A percentile compares a stretch with the other conserved stretches of the same genome.
These are phyloP conservation scores for Rugalucina vietnamica DNA, from an alignment of 2,888 invertebrate genomes.

Conservation along the genomic window DNA sequence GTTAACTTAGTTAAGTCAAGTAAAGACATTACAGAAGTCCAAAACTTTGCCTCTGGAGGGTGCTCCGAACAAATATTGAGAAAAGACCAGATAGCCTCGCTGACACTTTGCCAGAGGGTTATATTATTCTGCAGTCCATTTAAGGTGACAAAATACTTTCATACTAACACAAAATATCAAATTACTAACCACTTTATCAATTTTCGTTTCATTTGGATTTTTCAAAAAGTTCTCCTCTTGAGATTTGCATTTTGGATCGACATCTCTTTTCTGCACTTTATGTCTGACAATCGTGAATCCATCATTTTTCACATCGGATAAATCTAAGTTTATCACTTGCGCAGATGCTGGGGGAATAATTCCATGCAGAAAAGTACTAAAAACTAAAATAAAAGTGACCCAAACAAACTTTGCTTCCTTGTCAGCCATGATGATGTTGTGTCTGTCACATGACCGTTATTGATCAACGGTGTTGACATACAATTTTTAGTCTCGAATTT, in stretches of 20 bases:
- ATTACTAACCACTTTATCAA: conserved; percentile 27
- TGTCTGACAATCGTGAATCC: background rate
- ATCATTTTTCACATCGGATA: background rate
- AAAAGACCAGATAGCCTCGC: too few species aligned
- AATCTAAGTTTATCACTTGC: background rate
- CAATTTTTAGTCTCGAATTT: too few species aligned
- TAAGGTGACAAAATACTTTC: too few species aligned
- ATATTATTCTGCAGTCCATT: too few species aligned
- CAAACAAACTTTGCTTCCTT: conserved; percentile 30
- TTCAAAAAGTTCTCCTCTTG: conserved; percentile 44
- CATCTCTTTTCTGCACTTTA: background rate
- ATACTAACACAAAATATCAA: too few species aligned
- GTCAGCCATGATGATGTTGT: conserved; percentile 60
- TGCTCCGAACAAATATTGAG: too few species aligned
- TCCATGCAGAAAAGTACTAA: background rate
- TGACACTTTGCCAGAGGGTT: too few species aligned
- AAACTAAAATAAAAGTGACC: background rate
- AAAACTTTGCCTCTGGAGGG: too few species aligned
- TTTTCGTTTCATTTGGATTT: conserved; percentile 16
- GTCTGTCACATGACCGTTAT: conserved; percentile 48
- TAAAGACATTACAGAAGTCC: too few species aligned
- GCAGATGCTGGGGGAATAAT: background rate
- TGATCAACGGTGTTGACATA: background rate
- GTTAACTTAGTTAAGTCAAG: too few species aligned
- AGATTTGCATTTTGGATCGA: conserved; percentile 9